phyloP scores from a whole-genome alignment of 2,113 vertebrate genomes.

The Phalacrocorax aristotelis region DNA sequence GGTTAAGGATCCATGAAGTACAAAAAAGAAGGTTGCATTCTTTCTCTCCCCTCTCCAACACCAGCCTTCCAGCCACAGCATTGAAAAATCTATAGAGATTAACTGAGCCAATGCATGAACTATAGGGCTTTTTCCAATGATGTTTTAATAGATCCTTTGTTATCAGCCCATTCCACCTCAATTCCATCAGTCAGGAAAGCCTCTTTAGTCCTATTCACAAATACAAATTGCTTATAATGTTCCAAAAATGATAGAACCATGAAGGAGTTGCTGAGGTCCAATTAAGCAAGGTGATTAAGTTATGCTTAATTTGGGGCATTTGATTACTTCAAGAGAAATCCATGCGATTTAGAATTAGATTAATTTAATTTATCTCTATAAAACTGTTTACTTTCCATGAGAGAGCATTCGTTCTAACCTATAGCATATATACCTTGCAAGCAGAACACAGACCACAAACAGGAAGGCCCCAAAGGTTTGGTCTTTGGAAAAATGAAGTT shows the following conservation, averaged over 20 bases:
- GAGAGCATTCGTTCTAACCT: not conserved
- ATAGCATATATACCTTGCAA: not conserved
- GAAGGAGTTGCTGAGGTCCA: not conserved
- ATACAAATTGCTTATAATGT: not conserved
- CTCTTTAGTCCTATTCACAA: slow-evolving; percentile 8
- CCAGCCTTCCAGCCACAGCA: slow-evolving; percentile 47
- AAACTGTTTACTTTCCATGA: not conserved
- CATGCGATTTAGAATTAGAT: not conserved
- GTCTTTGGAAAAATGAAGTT: not conserved
- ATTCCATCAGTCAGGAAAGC: not conserved
- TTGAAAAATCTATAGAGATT: slow-evolving; percentile 25
- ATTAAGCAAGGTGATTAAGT: not conserved
- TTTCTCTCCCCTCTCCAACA: slow-evolving; percentile 66
- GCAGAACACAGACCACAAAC: not conserved
- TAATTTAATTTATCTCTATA: not conserved
- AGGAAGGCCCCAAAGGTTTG: not conserved
- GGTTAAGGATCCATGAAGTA: slow-evolving; percentile 94
- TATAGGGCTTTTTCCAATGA: slow-evolving; percentile 14
- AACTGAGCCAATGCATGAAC: slow-evolving; percentile 3
- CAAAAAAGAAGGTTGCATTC: slow-evolving; percentile 74
- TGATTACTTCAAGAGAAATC: not conserved
- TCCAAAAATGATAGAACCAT: not conserved
- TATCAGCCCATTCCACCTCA: not conserved
- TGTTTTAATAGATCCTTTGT: slow-evolving; percentile 56
- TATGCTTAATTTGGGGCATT: not conserved